A percentile compares a stretch with the other conserved stretches of the same genome.
phyloP scores from a whole-genome alignment of 2,113 vertebrate species.

The Tragelaphus buxtoni region DNA sequence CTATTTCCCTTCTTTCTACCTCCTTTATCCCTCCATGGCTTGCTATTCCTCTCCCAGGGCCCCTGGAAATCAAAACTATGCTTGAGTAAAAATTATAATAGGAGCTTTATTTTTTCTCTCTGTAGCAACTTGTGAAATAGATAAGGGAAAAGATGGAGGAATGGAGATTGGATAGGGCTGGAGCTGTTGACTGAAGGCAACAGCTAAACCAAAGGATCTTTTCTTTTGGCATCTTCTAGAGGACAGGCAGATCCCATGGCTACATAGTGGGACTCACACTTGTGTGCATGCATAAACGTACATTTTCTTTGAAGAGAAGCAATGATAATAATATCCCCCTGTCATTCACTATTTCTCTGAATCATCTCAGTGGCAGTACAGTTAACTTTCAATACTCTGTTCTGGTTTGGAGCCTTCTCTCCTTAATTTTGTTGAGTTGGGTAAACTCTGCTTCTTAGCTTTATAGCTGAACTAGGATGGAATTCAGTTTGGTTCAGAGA shows the following conservation, averaged over 20 bases:
- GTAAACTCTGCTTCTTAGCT: background rate
- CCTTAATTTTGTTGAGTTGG: background rate
- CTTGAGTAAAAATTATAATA: background rate
- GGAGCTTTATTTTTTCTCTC: background rate
- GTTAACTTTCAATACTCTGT: background rate
- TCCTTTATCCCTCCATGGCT: background rate
- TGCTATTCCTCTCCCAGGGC: background rate
- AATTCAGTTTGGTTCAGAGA: background rate
- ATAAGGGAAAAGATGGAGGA: background rate
- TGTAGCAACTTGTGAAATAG: background rate
- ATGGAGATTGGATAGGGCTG: background rate
- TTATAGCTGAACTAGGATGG: background rate
- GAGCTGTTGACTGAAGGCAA: background rate
- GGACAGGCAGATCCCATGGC: background rate
- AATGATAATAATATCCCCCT: background rate
- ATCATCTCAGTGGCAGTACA: background rate
- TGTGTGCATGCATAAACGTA: background rate
- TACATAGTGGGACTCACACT: background rate
- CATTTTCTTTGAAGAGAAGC: background rate
- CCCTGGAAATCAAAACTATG: background rate
- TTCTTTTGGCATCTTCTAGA: background rate
- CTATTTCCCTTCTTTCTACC: background rate
- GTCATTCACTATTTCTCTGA: background rate
- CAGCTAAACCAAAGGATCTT: background rate
- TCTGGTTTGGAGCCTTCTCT: background rate